A percentile compares a stretch with the other conserved stretches of the same genome.
Evolutionary conservation across 1,140 invertebrate genomes (phyloP).

Genomic region (Heliconius eleuchia): DNA sequence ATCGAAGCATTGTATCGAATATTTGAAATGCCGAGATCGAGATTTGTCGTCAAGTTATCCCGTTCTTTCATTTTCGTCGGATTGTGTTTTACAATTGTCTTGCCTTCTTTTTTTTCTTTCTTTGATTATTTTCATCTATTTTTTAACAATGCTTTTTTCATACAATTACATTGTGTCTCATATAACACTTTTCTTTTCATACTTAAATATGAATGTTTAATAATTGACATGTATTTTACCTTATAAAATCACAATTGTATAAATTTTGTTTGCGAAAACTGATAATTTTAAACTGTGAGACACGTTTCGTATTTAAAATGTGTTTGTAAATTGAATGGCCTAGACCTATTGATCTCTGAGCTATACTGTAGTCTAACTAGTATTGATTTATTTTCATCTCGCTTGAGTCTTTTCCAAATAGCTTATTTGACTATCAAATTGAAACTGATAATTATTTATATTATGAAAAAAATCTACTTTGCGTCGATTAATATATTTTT

Average conservation of each 20-base stretch:
- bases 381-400: not conserved
- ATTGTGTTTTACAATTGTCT: not conserved
- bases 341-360: slow-evolving; percentile 22
- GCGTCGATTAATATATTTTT: too few relatives aligned
- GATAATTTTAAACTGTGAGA: not conserved
- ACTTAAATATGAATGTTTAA: not conserved
- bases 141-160: slow-evolving; percentile 5
- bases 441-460: not conserved
- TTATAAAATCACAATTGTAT: not conserved
- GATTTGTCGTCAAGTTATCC: not conserved
- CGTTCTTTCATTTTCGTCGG: not conserved
- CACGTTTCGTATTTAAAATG: slow-evolving; percentile 8
- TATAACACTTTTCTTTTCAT: not conserved
- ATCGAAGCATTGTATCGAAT: slow-evolving; percentile 30
- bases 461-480: not conserved
- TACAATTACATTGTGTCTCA: not conserved
- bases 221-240: slow-evolving; percentile 3
- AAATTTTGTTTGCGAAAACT: not conserved
- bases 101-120: not conserved
- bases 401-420: not conserved
- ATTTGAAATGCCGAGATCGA: not conserved
- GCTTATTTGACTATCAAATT: slow-evolving; percentile 19
- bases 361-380: slow-evolving; percentile 2
- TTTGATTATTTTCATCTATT: slow-evolving; percentile 8
- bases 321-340: slow-evolving; percentile 1